A percentile compares a stretch with the other conserved stretches of the same genome.
Evolutionary conservation across 92 coral and sea anemone genomes (phyloP).

Genomic region (Actinernus sp.): DNA sequence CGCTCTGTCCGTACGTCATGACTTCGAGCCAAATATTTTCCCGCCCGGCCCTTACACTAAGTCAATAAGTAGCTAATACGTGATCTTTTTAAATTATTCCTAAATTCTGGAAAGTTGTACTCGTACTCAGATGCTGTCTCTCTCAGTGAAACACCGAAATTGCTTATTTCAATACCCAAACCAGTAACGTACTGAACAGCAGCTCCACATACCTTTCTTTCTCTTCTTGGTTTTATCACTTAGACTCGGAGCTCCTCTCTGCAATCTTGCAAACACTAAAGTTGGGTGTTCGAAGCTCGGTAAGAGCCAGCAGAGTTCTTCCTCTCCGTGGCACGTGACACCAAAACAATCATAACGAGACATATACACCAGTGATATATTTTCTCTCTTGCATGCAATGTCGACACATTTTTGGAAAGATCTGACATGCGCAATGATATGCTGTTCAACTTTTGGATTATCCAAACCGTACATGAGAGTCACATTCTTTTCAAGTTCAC

Average conservation of each 20-base stretch:
- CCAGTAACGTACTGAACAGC: too few relatives aligned
- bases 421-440: conserved; percentile 29
- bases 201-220: conserved; percentile 30
- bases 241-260: too few relatives aligned
- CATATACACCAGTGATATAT: conserved; percentile 36
- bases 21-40: too few relatives aligned
- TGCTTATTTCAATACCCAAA: too few relatives aligned
- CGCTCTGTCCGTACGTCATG: too few relatives aligned
- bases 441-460: conserved; percentile 8
- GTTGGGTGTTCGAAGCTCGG: conserved; percentile 35
- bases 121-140: too few relatives aligned
- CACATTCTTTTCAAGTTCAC: conserved; percentile 20
- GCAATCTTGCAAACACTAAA: conserved; percentile 33
- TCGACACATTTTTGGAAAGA: conserved; percentile 38
- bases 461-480: conserved; percentile 34
- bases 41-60: too few relatives aligned
- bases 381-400: conserved; percentile 25
- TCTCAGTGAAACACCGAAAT: too few relatives aligned
- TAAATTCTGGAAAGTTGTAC: too few relatives aligned
- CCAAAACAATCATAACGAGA: conserved; percentile 38
- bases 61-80: too few relatives aligned
- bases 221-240: too few relatives aligned
- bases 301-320: conserved; percentile 22
- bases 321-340: conserved; percentile 19
- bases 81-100: too few relatives aligned